These are phyloP conservation scores for Erannis defoliaria DNA, from an alignment of 2,888 invertebrate genomes.

Conservation along the genomic window DNA sequence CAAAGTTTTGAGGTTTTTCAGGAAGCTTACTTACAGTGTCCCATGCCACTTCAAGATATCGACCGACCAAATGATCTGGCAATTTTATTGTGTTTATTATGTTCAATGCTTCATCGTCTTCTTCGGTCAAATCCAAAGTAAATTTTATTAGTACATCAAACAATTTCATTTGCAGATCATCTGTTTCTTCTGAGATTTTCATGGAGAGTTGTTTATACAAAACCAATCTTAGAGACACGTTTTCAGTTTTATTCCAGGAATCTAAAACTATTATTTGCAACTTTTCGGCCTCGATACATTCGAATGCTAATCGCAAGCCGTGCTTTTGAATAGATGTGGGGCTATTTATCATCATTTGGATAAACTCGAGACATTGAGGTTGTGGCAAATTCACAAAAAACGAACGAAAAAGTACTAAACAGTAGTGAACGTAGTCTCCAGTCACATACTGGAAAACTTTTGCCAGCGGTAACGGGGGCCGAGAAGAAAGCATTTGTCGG, in stretches of 20 bases:
- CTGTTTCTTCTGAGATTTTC: constrained; percentile 45
- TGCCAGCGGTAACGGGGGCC: constrained; percentile 55
- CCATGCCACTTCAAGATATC: constrained; percentile 24
- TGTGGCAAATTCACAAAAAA: constrained; percentile 54
- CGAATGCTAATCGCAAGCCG: constrained; percentile 58
- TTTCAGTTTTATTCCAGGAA: constrained; percentile 58
- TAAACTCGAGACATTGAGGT: constrained; percentile 50
- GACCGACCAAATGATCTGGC: constrained; percentile 17
- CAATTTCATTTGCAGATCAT: constrained; percentile 42
- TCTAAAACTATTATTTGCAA: constrained; percentile 47
- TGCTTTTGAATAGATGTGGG: constrained; percentile 63
- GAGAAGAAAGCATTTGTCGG: constrained; percentile 52
- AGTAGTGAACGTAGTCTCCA: constrained; percentile 59
- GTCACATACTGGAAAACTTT: constrained; percentile 51
- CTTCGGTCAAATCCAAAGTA: constrained; percentile 49
- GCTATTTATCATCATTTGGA: constrained; percentile 52
- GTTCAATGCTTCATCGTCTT: constrained; percentile 54
- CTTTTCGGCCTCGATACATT: constrained; percentile 49
- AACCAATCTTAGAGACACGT: constrained; percentile 55
- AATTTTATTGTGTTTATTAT: constrained; percentile 1
- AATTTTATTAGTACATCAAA: constrained; percentile 52
- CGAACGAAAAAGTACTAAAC: constrained; percentile 56
- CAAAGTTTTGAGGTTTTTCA: constrained; percentile 20
- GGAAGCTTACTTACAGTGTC: constrained; percentile 27
- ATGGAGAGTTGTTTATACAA: constrained; percentile 53